phyloP scores from a whole-genome alignment of 2,797 vertebrate species.

The Carapus acus region DNA sequence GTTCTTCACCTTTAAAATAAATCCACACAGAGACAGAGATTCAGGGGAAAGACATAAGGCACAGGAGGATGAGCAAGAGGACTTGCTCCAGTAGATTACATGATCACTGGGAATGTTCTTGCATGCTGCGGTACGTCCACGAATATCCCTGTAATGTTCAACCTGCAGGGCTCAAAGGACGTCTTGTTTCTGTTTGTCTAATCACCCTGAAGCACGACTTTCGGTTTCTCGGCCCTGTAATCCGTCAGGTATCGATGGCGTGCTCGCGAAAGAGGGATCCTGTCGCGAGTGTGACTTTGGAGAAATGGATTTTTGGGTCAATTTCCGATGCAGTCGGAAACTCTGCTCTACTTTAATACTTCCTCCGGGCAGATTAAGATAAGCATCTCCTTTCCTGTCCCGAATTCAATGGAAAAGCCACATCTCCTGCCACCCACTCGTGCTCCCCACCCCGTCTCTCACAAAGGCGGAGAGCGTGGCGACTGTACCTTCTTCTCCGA shows the following conservation, averaged over 20 bases:
- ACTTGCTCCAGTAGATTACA: constrained; percentile 52
- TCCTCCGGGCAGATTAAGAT: constrained; percentile 61
- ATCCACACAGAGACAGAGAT: constrained; percentile 22
- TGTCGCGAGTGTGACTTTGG: constrained; percentile 59
- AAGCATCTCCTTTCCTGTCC: constrained; percentile 59
- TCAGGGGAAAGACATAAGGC: too few relatives aligned
- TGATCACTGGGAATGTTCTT: constrained; percentile 57
- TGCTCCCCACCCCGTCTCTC: constrained; percentile 26
- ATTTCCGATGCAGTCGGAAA: constrained; percentile 54
- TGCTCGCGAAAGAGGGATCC: constrained; percentile 43
- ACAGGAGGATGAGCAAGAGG: too few relatives aligned
- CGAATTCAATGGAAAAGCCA: constrained; percentile 57
- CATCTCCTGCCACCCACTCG: constrained; percentile 38
- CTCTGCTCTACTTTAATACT: constrained; percentile 56
- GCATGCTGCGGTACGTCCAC: constrained; percentile 44
- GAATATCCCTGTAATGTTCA: constrained; percentile 34
- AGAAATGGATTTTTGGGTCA: constrained; percentile 61
- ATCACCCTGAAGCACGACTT: constrained; percentile 23
- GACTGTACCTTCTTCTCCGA: constrained; percentile 41
- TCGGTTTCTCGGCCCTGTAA: constrained; percentile 19
- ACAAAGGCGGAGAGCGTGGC: constrained; percentile 27
- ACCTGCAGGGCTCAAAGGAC: constrained; percentile 26
- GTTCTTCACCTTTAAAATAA: too few relatives aligned
- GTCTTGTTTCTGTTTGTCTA: constrained; percentile 15
- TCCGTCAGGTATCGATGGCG: constrained; percentile 28